Base-by-base conservation (phyloP, 37 sponge, comb jelly and placozoan species). In the Mnemiopsis leidyi region DNA sequence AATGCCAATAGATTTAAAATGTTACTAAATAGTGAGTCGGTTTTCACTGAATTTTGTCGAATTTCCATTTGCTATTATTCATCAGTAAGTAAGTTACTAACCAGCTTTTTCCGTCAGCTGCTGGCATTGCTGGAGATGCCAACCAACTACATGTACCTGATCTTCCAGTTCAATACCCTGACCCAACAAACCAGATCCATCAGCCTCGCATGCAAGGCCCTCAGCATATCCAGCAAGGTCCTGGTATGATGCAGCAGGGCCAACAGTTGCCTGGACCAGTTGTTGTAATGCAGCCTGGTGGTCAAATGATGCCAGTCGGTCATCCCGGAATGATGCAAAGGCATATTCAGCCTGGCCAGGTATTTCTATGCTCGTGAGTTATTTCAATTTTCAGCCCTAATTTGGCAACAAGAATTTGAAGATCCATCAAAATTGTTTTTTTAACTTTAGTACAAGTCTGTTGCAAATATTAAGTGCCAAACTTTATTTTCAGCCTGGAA, bases 261-360 rank as follows among this genome's bases (percentile, higher is more conserved):
- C 79, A 28, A 21, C 79, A 77, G 79, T 5, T 77, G 1, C 36
- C 79, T 34, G 79, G 79, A 33, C 79, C 79, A 2, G 79, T 77
- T 21, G 79, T 77, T 0, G 79, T 77, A 20, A 77, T 77, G 79
- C 79, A 77, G 36, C 79, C 26, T 13, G 29, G 29, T 71, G 79
- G 79, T 77, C 79, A 77, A 77, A 77, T 77, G 79, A 31, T 77
- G 79, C 36, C 79, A 9, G 32, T 32, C 16, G 79, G 79, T 32
- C 79, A 77, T 36, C 36, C 79, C 9, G 79, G 36, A 26, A 77
- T 77, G 79, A 77, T 77, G 79, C 79, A 77, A 32, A 1, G 79
- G 18, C 79, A 77, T 0, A 31, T 77, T 32, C 79, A 77, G 13
- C 61, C 61, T 48, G 61, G 61, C 61, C 61, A 48, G 13, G 61